These are phyloP conservation scores for Rhopalosiphum padi DNA, from an alignment of 1,140 invertebrate genomes.

Conservation along the genomic window DNA sequence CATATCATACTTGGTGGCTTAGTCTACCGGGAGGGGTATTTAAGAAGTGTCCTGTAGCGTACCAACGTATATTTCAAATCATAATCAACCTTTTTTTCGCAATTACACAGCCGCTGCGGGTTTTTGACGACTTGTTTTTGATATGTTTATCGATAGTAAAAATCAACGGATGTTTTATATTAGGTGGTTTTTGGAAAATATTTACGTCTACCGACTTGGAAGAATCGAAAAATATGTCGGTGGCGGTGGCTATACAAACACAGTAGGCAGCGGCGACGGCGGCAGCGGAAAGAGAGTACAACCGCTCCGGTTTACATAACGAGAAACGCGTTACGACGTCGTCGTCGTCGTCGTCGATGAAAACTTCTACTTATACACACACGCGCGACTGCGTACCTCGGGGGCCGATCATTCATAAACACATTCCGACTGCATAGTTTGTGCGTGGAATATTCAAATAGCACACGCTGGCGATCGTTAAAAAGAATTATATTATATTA, in stretches of 20 bases:
- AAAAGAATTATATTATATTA: slow-evolving; percentile 18
- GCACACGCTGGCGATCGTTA: slow-evolving; percentile 18
- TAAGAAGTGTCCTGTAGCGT: too few relatives aligned
- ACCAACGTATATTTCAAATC: too few relatives aligned
- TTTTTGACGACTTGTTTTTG: neutral
- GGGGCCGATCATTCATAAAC: slow-evolving; percentile 43
- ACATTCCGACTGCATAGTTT: slow-evolving; percentile 43
- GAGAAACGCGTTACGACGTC: slow-evolving; percentile 14
- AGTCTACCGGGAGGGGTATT: too few relatives aligned
- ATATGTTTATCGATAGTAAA: neutral
- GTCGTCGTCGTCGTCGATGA: neutral
- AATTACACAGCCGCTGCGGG: neutral
- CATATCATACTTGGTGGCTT: neutral
- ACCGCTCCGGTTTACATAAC: neutral
- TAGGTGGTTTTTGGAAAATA: neutral
- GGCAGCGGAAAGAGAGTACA: neutral
- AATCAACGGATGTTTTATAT: neutral
- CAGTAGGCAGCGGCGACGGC: neutral
- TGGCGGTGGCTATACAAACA: neutral
- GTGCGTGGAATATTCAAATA: slow-evolving; percentile 9
- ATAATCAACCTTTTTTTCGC: too few relatives aligned
- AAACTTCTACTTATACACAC: neutral
- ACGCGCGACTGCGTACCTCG: neutral
- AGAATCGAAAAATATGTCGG: neutral
- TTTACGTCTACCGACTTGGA: too few relatives aligned